Evolutionary conservation across 1,140 invertebrate species (phyloP).

Genomic region (Dinothrombium tinctorium): DNA sequence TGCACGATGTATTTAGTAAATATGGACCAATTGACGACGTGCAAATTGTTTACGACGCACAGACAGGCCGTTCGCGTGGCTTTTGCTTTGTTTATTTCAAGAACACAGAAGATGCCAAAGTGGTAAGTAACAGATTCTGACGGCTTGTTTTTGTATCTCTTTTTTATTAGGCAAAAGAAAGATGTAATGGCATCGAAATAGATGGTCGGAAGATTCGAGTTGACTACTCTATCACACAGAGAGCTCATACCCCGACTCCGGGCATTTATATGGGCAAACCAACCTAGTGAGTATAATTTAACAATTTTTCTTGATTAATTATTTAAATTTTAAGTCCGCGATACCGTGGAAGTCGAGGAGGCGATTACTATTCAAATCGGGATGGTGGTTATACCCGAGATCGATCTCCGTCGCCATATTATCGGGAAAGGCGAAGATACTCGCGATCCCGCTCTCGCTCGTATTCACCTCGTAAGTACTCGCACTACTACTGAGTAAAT

Average conservation of each 20-base stretch:
- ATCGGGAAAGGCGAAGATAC: too few species aligned
- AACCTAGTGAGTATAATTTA: conserved; percentile 37
- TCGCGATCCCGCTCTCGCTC: too few species aligned
- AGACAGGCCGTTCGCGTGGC: conserved; percentile 68
- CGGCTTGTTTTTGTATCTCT: too few species aligned
- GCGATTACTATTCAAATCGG: too few species aligned
- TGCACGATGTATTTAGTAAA: conserved; percentile 77
- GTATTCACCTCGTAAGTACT: too few species aligned
- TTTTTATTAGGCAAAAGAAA: conserved; percentile 73
- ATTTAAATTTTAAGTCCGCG: too few species aligned
- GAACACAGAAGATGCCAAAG: conserved; percentile 61
- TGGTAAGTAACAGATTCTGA: conserved; percentile 29
- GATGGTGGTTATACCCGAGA: too few species aligned
- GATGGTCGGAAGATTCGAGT: conserved; percentile 78
- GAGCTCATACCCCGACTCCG: conserved; percentile 88
- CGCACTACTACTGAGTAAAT: too few species aligned
- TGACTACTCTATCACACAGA: conserved; percentile 89
- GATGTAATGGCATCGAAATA: conserved; percentile 73
- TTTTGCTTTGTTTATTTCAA: conserved; percentile 95
- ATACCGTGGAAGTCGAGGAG: too few species aligned
- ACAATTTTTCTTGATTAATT: conserved; percentile 4
- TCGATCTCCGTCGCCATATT: too few species aligned
- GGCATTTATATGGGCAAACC: conserved; percentile 98
- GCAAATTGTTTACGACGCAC: conserved; percentile 85
- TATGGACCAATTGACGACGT: conserved; percentile 76